These are phyloP conservation scores for Tricholauxania praeusta DNA, from an alignment of 2,888 invertebrate genomes.

Conservation along the genomic window DNA sequence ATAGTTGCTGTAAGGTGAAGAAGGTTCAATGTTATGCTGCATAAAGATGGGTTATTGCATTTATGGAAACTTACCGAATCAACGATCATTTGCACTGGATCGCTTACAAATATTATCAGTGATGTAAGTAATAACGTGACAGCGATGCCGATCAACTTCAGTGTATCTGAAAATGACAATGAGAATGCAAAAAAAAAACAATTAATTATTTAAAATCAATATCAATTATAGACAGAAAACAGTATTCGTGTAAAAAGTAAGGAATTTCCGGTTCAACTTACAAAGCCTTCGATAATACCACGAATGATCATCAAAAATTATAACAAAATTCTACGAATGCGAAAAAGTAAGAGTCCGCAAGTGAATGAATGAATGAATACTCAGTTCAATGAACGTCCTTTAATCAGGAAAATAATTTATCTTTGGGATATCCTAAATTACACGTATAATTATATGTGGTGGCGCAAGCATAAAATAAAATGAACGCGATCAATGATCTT, in stretches of 20 bases:
- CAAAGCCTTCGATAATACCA: conserved; percentile 4
- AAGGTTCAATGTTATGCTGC: background rate
- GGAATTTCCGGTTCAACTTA: conserved; percentile 6
- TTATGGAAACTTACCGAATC: conserved; percentile 58
- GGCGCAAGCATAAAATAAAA: too few species aligned
- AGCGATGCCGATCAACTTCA: conserved; percentile 60
- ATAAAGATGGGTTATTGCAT: background rate
- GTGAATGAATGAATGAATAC: background rate
- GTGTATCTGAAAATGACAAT: conserved; percentile 53
- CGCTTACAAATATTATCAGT: conserved; percentile 54
- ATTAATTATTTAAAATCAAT: conserved; percentile 24
- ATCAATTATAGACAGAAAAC: conserved; percentile 3
- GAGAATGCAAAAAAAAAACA: conserved; percentile 9
- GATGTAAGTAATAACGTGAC: conserved; percentile 58
- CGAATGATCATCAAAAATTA: background rate
- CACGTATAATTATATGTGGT: too few species aligned
- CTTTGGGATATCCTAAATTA: too few species aligned
- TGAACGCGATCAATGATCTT: too few species aligned
- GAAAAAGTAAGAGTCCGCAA: background rate
- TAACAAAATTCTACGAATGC: conserved; percentile 18
- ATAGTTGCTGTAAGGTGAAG: conserved; percentile 56
- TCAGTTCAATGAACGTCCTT: conserved; percentile 37
- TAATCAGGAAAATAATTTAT: background rate
- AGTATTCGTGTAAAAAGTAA: background rate
- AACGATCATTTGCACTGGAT: conserved; percentile 60